phyloP scores from a whole-genome alignment of 2,113 vertebrate species.

The Myotis davidii region DNA sequence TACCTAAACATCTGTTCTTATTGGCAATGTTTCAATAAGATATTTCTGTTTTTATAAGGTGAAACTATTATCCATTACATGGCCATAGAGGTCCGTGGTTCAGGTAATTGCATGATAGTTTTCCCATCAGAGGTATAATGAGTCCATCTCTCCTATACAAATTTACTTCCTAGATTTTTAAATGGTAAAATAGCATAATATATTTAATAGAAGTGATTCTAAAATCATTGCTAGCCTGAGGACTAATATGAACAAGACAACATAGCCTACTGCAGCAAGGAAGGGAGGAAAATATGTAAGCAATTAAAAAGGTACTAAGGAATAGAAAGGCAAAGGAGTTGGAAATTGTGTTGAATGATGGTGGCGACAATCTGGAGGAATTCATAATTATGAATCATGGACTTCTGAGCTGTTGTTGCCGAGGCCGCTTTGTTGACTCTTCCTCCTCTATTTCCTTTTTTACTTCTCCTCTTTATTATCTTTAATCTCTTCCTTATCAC shows the following conservation, averaged over 20 bases:
- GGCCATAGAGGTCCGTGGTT: not conserved
- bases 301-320: not conserved
- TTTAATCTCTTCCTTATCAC: not conserved
- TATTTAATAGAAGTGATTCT: not conserved
- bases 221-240: not conserved
- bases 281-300: not conserved
- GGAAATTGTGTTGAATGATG: not conserved
- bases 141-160: not conserved
- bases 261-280: not conserved
- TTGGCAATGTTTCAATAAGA: not conserved
- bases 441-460: not conserved
- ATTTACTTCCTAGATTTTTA: not conserved
- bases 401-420: not conserved
- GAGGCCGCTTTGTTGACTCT: fast-evolving
- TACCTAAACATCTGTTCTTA: conserved; percentile 7
- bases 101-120: not conserved
- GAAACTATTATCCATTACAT: not conserved
- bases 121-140: not conserved
- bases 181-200: not conserved
- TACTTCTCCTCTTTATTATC: not conserved
- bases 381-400: not conserved
- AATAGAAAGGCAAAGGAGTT: not conserved
- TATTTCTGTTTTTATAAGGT: conserved; percentile 27
- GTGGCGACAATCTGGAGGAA: not conserved
- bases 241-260: not conserved